phyloP scores from a whole-genome alignment of 2,113 vertebrate genomes.

The cattle (Bos taurus) region ARS-UCD2.0 NC_037350.1:34323001-34323500 shows the following conservation, averaged over 20 bases:
- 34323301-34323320: not conserved
- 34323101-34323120: not conserved
- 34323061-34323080: not conserved
- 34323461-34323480: not conserved
- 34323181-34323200: not conserved
- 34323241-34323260: not conserved
- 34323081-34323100: conserved; percentile 29
- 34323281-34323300: not conserved
- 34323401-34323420: not conserved
- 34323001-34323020: not conserved
- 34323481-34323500: not conserved
- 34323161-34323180: not conserved
- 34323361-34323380: not conserved
- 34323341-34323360: not conserved
- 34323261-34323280: not conserved
- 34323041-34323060: not conserved
- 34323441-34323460: not conserved
- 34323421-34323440: not conserved
- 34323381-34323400: not conserved
- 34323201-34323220: not conserved
- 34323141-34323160: not conserved
- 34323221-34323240: not conserved
- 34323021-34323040: conserved; percentile 11
- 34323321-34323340: not conserved
- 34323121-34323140: not conserved